A percentile compares a stretch with the other conserved stretches of the same genome.
These are phyloP conservation scores for Falco columbarius DNA, from an alignment of 2,797 vertebrate species.

Conservation along the genomic window DNA sequence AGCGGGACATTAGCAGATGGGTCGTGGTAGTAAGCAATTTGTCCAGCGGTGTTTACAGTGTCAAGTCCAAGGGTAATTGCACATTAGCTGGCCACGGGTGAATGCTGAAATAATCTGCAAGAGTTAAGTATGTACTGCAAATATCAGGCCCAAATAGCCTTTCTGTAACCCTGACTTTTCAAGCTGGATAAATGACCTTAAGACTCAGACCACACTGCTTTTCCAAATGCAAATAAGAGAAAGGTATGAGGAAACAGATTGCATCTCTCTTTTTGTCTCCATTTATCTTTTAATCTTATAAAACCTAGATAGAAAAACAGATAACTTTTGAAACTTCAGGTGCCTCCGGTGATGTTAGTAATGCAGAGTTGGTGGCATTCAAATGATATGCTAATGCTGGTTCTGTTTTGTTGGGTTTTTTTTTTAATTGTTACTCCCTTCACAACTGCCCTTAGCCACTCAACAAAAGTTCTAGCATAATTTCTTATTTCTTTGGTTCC, in stretches of 20 bases:
- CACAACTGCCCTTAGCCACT: not conserved
- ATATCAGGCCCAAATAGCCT: not conserved
- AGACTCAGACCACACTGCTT: not conserved
- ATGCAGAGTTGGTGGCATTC: not conserved
- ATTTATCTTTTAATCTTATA: not conserved
- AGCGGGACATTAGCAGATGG: rapidly evolving
- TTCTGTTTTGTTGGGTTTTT: not conserved
- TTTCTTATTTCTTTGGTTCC: not conserved
- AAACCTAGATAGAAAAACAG: not conserved
- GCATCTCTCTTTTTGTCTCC: not conserved
- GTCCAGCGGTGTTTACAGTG: not conserved
- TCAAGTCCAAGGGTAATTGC: not conserved
- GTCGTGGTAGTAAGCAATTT: not conserved
- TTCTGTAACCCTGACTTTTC: not conserved
- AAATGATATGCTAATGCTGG: not conserved
- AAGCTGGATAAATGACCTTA: not conserved
- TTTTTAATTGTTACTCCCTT: not conserved
- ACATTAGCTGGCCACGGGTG: not conserved
- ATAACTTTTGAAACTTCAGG: not conserved
- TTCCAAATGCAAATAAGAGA: not conserved
- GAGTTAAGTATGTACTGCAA: not conserved
- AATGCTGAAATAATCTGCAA: not conserved
- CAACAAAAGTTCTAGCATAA: not conserved
- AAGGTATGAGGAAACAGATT: not conserved
- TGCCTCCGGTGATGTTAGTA: not conserved